Base-by-base conservation (phyloP, 2,797 vertebrate species). In the Mus spretus region DNA sequence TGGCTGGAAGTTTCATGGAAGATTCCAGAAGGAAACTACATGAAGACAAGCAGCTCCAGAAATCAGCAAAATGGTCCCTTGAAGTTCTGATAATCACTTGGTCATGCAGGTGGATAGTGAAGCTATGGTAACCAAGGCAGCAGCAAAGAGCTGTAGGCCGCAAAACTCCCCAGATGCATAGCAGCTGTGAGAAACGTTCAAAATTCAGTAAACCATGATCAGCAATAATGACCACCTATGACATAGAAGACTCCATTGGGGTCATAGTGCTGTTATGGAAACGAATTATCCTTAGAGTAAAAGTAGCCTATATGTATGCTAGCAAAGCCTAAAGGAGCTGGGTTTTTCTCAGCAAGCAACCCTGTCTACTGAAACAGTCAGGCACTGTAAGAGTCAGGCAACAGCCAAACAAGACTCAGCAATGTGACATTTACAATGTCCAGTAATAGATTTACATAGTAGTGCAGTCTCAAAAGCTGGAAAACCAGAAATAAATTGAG, bases 1-100 rank as follows among this genome's bases (percentile, higher is more conserved):
- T 85, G 19, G 17, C 63, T 93, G 59, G 9, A 67, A 55, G 11
- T 70, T 92, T 90, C n/a, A 57, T 7, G 37, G 74, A 44, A 65
- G 19, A 92, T 63, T 74, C 74, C 31, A 89, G 63, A 91, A 89
- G 81, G 3, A 37, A 84, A 6, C 28, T 47, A 65, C 26, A 44
- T 3, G 17, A 11, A 80, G 67, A 88, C 82, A 92, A 92, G 79
- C 8, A 65, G 24, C 31, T 88, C 50, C n/a, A 92, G 74, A 95
- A 93, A 34, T 65, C 65, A 80, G 31, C 9, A 61, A 34, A 53
- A 90, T 4, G 9, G 55, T 92, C n/a, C 44, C 28, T 17, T 88
- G 55, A n/a, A 74, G 31, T 83, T 75, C 63, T 74, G 8, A 1
- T 63, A n/a, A 89, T 74, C 82, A 34, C 22, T 61, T 65, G 37